Conservation (phyloP, 2,113 vertebrate genomes). For the Lophotis ruficrista region DNA sequence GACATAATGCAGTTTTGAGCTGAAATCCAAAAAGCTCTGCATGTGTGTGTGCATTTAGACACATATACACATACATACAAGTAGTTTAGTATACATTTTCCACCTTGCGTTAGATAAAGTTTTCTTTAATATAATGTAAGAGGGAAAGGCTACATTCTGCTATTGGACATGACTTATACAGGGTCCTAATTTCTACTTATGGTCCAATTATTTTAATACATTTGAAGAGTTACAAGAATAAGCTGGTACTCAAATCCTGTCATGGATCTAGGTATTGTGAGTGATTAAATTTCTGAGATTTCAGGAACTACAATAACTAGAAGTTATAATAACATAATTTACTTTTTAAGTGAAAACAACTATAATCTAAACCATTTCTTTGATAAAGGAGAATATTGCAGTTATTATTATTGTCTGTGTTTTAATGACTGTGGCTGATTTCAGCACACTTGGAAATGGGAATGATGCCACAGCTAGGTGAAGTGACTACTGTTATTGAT, state of each 20-base stretch:
- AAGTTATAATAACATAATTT: background rate
- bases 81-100: background rate
- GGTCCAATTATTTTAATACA: constrained; percentile 39
- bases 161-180: background rate
- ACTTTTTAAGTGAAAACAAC: background rate
- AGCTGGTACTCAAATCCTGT: constrained; percentile 26
- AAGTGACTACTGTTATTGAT: background rate
- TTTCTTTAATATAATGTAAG: background rate
- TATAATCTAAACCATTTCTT: background rate
- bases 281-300: background rate
- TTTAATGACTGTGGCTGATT: background rate
- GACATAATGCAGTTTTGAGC: background rate
- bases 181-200: constrained; percentile 23
- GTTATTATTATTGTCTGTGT: background rate
- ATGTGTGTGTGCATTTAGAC: background rate
- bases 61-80: background rate
- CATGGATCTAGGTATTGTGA: background rate
- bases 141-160: background rate
- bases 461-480: background rate
- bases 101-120: background rate
- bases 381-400: background rate
- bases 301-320: background rate
- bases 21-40: background rate
- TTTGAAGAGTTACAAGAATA: constrained; percentile 33
- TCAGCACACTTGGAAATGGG: background rate